Conservation (phyloP, 64 coral and sea anemone genomes). For the Dendronephthya gigantea region DNA sequence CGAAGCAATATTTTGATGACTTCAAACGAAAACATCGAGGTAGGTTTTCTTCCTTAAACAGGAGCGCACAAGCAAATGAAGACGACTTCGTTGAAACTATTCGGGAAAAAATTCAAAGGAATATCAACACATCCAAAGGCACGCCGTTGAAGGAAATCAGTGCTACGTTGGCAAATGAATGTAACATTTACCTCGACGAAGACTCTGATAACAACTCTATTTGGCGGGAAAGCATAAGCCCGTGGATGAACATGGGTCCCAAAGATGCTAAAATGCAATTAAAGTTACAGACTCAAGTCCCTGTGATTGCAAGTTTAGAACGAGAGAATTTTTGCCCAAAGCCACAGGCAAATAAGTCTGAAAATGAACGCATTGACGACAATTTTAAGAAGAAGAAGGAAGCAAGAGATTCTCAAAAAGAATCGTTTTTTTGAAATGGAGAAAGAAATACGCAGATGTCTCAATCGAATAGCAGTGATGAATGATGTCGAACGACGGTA, state of each 20-base stretch:
- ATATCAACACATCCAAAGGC: background rate
- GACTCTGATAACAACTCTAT: background rate
- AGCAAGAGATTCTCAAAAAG: background rate
- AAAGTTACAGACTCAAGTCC: background rate
- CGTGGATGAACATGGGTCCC: background rate
- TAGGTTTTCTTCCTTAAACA: background rate
- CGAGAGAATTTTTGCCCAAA: background rate
- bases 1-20: background rate
- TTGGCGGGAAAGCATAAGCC: background rate
- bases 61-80: background rate
- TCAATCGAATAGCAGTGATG: background rate
- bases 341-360: background rate
- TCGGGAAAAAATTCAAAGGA: background rate
- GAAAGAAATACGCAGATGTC: background rate
- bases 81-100: background rate
- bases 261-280: background rate
- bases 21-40: background rate
- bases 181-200: background rate
- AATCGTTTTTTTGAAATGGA: background rate
- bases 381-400: background rate
- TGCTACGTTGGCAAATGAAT: background rate
- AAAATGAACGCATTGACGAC: background rate
- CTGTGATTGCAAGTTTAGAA: background rate
- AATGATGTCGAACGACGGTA: background rate
- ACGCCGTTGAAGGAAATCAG: background rate